phyloP scores from a whole-genome alignment of 2,888 invertebrate genomes.

The Orthosia incerta region DNA sequence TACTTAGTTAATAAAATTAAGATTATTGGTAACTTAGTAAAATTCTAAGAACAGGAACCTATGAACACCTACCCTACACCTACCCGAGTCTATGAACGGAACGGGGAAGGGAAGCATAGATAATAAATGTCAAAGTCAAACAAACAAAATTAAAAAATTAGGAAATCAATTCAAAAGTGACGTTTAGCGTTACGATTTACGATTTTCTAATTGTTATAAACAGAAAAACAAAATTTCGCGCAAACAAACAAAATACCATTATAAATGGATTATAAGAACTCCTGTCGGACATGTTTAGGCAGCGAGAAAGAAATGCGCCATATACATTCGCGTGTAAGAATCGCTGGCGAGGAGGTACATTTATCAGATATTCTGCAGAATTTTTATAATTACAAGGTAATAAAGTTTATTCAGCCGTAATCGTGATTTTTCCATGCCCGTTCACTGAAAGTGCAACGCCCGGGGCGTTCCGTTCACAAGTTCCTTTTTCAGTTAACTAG shows the following conservation, averaged over 20 bases:
- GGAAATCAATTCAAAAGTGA: conserved; percentile 9
- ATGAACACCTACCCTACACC: too few relatives aligned
- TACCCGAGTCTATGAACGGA: background rate
- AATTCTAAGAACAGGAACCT: too few relatives aligned
- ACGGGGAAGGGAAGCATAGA: too few relatives aligned
- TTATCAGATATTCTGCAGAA: conserved; percentile 83
- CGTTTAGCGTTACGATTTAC: background rate
- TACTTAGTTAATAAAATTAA: too few relatives aligned
- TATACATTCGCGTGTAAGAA: conserved; percentile 77
- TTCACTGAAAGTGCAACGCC: background rate
- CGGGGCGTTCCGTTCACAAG: too few relatives aligned
- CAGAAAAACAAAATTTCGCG: background rate
- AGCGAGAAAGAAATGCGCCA: conserved; percentile 83
- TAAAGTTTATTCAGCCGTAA: background rate
- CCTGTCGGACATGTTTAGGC: conserved; percentile 85
- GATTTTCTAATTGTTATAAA: conserved; percentile 12
- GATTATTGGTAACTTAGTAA: too few relatives aligned
- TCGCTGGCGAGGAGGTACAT: conserved; percentile 80
- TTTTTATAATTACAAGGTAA: conserved; percentile 85
- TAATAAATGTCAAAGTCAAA: conserved; percentile 8
- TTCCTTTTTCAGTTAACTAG: too few relatives aligned
- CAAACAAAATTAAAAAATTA: background rate
- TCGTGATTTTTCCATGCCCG: too few relatives aligned
- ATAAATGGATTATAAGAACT: conserved; percentile 79
- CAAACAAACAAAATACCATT: conserved; percentile 14